A percentile compares a stretch with the other conserved stretches of the same genome.
Conservation (phyloP, 2,113 vertebrate species). For the Arothron firmamentum region DNA sequence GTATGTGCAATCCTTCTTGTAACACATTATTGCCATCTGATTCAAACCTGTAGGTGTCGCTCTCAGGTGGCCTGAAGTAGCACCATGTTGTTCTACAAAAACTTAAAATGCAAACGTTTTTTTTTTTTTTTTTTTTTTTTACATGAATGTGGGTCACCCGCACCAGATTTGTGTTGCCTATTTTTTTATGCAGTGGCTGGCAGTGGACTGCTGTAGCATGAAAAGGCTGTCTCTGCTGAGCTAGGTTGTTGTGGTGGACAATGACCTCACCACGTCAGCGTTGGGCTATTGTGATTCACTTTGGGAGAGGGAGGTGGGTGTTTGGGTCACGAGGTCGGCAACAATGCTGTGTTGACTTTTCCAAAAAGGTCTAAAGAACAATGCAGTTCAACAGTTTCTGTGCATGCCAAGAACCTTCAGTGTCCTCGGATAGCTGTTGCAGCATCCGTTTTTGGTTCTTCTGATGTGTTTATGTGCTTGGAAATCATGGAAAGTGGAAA, state of each 20-base stretch:
- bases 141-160: constrained; percentile 11
- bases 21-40: not conserved
- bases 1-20: not conserved
- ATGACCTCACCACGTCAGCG: constrained; percentile 43
- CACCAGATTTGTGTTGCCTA: constrained; percentile 6
- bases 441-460: no score
- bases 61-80: not conserved
- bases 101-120: constrained; percentile 3
- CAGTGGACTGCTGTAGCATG: constrained; percentile 19
- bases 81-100: not conserved
- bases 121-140: constrained; percentile 15
- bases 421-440: not conserved
- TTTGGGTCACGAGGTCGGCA: constrained; percentile 26
- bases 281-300: constrained; percentile 29
- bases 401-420: not conserved
- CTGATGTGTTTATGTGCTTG: no score
- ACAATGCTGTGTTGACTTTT: not conserved
- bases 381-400: constrained; percentile 1
- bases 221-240: constrained; percentile 55
- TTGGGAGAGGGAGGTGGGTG: constrained; percentile 12
- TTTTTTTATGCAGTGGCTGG: constrained; percentile 11
- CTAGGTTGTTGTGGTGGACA: constrained; percentile 39
- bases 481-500: no score
- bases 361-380: constrained; percentile 11
- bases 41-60: constrained; percentile 11